Evolutionary conservation across 1,140 invertebrate species (phyloP), one percentile per base, ranked within the genome.

Genomic region (Aphidius gifuensis): DNA sequence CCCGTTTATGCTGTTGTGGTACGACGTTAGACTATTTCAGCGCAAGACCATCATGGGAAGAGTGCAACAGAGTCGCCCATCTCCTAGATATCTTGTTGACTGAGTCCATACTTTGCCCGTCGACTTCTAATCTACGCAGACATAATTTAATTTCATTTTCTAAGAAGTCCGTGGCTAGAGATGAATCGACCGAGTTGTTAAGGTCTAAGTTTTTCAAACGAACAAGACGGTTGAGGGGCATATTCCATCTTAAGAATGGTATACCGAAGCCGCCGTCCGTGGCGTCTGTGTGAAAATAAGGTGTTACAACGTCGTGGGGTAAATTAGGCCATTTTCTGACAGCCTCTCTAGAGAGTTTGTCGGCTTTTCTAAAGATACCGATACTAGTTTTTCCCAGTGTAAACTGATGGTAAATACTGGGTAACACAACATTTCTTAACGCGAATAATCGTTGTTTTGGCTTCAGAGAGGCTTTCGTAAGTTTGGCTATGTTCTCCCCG

Each of bases 91-190:
- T 23, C 23, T 23, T 23, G 23, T 23, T 23, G 23, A 3, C 23
- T 23, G 23, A 2, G 3, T 23, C 23, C 1, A 2, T 2, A 23
- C 3, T 23, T 23, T 23, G 23, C 23, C 3, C 3, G 1, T 23
- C 1, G 23, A 2, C 23, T 23, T 23, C 23, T 23, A 23, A 23
- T 23, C 23, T 23, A 5, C 16, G 47, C n/a, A 16, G 5, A n/a
- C n/a, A n/a, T n/a, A n/a, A n/a, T n/a, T 6, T 48, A 11, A n/a
- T 82, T 85, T 85, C 85, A 85, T 87, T 23, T 3, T 23, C 3
- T 23, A 87, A 87, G 87, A 83, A 85, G 85, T 84, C 84, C 85
- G 84, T 81, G 82, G 85, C 23, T 23, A 23, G 23, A 23, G 23
- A 23, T 2, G 23, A 23, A 23, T 2, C 23, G 3, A 2, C 3